Base-by-base conservation (phyloP, 2,113 vertebrate genomes). In the Vombatus ursinus region DNA sequence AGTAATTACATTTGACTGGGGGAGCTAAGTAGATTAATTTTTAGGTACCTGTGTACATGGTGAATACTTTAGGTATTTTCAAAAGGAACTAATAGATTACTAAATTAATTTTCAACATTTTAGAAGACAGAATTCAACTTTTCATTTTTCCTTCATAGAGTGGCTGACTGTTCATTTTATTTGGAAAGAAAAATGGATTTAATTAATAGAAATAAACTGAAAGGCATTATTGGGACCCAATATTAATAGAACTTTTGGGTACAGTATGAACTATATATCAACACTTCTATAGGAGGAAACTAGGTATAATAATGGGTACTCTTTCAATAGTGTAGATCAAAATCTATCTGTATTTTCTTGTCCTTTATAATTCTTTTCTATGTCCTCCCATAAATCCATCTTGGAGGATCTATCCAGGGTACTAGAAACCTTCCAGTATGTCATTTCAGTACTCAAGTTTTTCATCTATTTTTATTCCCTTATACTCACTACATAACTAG, bases 161-260 rank as follows among this genome's bases (percentile, higher is more conserved):
- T 90, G 68, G 16, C 52, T 96, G 77, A 96, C 28, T 92, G 92
- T 93, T 96, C 93, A 54, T 92, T 48, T 96, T n/a, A 96, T n/a
- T 49, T 95, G 49, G 3, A 97, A 95, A 92, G 31, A 19, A 19
- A 77, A 16, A 97, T 94, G 57, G 50, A 93, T 92, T 97, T 89
- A 90, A 16, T 95, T 93, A 95, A 96, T 95, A 92, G 3, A 77
- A 77, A 91, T 93, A 97, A 97, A 94, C 31, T 90, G 92, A 96
- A 93, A 90, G 93, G 91, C 3, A 94, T 89, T 77, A 97, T 95
- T 94, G 91, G 84, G 37, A 23, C 47, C 96, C 94, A 92, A 90
- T 94, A 50, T 94, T 94, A 96, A 31, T 24, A 95, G 94, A 96
- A 89, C 28, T 19, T 77, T 95, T 95, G 84, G 90, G 50, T 16